Base-by-base conservation (phyloP, 2,888 invertebrate species). In the Hyppa rectilinea region DNA sequence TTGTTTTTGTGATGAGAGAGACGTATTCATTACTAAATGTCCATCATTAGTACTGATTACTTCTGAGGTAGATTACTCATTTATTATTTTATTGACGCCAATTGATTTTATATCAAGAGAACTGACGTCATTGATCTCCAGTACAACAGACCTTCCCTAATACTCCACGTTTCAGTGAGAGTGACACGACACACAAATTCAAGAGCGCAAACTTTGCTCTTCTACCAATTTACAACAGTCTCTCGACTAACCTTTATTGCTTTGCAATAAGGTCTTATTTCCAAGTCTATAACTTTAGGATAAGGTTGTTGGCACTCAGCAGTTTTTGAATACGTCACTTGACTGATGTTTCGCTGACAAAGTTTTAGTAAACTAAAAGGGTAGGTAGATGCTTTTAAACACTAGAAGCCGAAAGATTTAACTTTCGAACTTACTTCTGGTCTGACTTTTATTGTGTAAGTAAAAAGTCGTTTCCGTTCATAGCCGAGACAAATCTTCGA, bases 171-270 rank as follows among this genome's bases (percentile, higher is more conserved):
- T 86, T 82, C 85, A 83, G 75, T 79, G 75, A 82, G 77, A 84
- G 78, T 80, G 86, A 85, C 85, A 87, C 82, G 87, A 89, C 88
- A 88, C 87, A 89, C 89, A 88, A 84, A 84, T 85, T 88, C 74
- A 80, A 90, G 86, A 85, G 85, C 79, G 89, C 89, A 90, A 90
- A 91, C 90, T 87, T 78, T 76, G 69, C 71, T 70, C 69, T 76
- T 69, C 34, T n/a, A 65, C 85, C 62, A 80, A 53, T 40, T 26
- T 78, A 76, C 14, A 2, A 3, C 6, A 43, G 75, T 34, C 82
- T 72, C 38, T 29, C 7, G 4, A 14, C 9, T 40, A 20, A 43
- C 31, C 75, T 74, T 80, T 87, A 86, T 52, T 0, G 0, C 55
- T 0, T 40, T 0, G 20, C 0, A 0, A 55, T 85, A 90, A 78